phyloP scores from a whole-genome alignment of 2,797 vertebrate species.

The Alcedo atthis region DNA sequence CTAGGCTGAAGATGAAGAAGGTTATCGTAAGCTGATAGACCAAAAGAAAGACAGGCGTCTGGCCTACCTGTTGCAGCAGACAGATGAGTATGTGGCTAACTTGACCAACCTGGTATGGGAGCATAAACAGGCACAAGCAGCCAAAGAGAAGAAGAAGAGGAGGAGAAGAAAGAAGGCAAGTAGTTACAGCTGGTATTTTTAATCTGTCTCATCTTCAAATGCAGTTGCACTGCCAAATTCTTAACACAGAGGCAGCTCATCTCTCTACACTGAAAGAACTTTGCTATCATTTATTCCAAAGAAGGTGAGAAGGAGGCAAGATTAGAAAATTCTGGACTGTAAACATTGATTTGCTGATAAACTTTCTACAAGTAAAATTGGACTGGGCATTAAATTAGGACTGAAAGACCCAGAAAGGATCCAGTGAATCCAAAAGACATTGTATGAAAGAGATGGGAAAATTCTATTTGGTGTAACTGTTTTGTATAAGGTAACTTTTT shows the following conservation, averaged over 20 bases:
- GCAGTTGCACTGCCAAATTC: background rate
- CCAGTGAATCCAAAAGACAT: background rate
- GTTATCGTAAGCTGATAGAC: constrained; percentile 90
- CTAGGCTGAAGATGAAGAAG: constrained; percentile 97
- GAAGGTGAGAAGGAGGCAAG: background rate
- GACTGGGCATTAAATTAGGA: background rate
- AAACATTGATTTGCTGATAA: background rate
- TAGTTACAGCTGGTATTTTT: background rate
- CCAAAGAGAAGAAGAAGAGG: constrained; percentile 95
- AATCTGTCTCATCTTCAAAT: background rate
- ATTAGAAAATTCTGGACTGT: background rate
- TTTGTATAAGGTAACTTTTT: background rate
- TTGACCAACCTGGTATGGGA: constrained; percentile 93
- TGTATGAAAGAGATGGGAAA: background rate
- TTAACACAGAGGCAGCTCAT: background rate
- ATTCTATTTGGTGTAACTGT: background rate
- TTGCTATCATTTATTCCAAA: background rate
- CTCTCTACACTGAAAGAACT: background rate
- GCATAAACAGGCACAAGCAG: constrained; percentile 96
- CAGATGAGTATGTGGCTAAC: constrained; percentile 86
- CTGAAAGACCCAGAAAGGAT: background rate
- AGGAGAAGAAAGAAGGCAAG: constrained; percentile 90
- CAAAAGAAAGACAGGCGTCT: constrained; percentile 86
- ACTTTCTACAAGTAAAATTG: background rate
- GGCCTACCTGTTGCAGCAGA: constrained; percentile 85